Conservation (phyloP, 2,113 vertebrate genomes). For the Hippocampus zosterae region DNA sequence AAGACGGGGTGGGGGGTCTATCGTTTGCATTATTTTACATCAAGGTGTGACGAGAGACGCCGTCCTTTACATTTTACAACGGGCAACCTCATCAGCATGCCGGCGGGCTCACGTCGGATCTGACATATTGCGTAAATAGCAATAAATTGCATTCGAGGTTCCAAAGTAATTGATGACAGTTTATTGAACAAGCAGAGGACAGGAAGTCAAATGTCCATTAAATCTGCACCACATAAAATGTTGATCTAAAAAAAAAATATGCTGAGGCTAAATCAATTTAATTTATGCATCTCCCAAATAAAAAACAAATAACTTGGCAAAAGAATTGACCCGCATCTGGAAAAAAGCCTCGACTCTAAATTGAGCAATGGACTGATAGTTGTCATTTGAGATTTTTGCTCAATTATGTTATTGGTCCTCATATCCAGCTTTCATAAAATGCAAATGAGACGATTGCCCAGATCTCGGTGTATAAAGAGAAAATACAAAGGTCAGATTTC, state of each 20-base stretch:
- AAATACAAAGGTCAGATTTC: too few species aligned
- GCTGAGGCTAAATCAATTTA: constrained; percentile 1
- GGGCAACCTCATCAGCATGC: constrained; percentile 25
- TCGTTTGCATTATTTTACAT: constrained; percentile 36
- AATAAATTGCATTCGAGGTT: constrained; percentile 9
- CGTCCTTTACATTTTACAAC: constrained; percentile 28
- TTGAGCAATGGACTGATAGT: not conserved
- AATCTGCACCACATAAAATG: not conserved
- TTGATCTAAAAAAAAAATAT: not conserved
- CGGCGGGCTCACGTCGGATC: not conserved
- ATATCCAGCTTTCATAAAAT: too few species aligned
- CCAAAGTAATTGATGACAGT: constrained; percentile 8
- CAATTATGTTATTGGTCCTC: too few species aligned
- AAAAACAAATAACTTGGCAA: not conserved
- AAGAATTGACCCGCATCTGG: too few species aligned
- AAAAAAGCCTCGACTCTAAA: too few species aligned
- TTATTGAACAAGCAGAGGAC: constrained; percentile 14
- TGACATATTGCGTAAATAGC: constrained; percentile 19
- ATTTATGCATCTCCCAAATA: not conserved
- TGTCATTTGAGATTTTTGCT: not conserved
- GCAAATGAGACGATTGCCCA: too few species aligned
- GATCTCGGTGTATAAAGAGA: too few species aligned
- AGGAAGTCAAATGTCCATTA: constrained; percentile 9
- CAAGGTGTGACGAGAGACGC: constrained; percentile 13
- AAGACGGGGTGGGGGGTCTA: constrained; percentile 11